These are phyloP conservation scores for Microctonus aethiopoides DNA, from an alignment of 2,888 invertebrate species.

Conservation along the genomic window DNA sequence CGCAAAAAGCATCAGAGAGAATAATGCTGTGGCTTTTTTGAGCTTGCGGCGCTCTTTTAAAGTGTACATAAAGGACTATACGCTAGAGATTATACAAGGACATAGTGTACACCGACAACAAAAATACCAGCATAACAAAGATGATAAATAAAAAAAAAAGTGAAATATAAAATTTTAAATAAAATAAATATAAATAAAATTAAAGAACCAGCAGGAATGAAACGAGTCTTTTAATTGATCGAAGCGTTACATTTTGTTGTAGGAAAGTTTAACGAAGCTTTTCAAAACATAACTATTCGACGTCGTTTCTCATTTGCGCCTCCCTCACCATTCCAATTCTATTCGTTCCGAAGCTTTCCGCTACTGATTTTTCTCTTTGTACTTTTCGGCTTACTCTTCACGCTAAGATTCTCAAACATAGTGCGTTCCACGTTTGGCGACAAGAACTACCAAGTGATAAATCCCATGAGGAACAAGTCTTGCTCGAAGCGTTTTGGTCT, in stretches of 20 bases:
- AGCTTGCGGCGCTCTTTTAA: neutral
- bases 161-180: neutral
- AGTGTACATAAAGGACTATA: neutral
- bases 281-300: neutral
- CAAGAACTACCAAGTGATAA: conserved; percentile 58
- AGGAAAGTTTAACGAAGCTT: neutral
- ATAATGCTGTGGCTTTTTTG: neutral
- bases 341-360: neutral
- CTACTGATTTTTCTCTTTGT: conserved; percentile 18
- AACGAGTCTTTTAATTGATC: neutral
- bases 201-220: neutral
- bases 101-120: neutral
- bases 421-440: conserved; percentile 15
- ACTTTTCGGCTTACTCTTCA: neutral
- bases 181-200: neutral
- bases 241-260: neutral
- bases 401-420: neutral
- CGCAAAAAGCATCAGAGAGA: neutral
- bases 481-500: conserved; percentile 46
- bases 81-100: neutral
- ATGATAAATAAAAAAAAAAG: neutral
- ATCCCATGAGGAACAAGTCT: conserved; percentile 50
- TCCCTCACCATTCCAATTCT: neutral
- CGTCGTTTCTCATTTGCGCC: no score
- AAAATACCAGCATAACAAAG: neutral